Base-by-base conservation (phyloP, 2,888 invertebrate species). In the Diplazon laetatorius region DNA sequence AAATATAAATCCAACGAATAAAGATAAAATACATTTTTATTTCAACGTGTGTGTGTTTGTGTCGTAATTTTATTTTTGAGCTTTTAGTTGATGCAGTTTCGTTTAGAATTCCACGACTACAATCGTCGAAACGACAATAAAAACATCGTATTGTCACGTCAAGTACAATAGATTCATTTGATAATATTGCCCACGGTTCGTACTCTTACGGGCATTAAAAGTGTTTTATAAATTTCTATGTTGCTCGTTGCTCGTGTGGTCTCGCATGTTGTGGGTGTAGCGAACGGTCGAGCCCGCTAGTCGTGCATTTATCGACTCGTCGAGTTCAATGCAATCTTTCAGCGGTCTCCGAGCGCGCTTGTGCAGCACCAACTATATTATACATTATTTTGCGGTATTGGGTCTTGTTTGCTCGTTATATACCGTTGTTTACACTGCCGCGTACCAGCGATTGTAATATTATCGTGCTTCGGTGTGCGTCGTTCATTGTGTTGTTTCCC, bases 161-260 rank as follows among this genome's bases (percentile, higher is more conserved):
- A 65, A 12, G 80, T 81, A 88, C 87, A 88, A 88, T 89, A 85
- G 88, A 86, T 86, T 83, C 85, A 86, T 86, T 86, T 82, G 86
- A 89, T 87, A 87, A 87, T 84, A 85, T 57, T 63, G 20, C 42
- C 10, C n/a, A n/a, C 59, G 22, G 55, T 52, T 55, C 78, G 76
- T 78, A 72, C 72, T 16, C 75, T 76, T 66, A 52, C 60, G 69
- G 72, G 68, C 44, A 65, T 65, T 65, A 57, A 52, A 30, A 50
- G 18, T 68, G 42, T 70, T 65, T 22, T 57, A 22, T 25, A 74
- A 70, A 68, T 57, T n/a, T 59, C 46, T 44, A 12, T 62, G 71
- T 65, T 52, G 63, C 66, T 55, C 4, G 52, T 37, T 76, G 37
- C 50, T 68, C 63, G 42, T 18, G 68, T 30, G 30, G 30, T 30